phyloP scores from a whole-genome alignment of 2,888 invertebrate genomes.

The Syritta pipiens region DNA sequence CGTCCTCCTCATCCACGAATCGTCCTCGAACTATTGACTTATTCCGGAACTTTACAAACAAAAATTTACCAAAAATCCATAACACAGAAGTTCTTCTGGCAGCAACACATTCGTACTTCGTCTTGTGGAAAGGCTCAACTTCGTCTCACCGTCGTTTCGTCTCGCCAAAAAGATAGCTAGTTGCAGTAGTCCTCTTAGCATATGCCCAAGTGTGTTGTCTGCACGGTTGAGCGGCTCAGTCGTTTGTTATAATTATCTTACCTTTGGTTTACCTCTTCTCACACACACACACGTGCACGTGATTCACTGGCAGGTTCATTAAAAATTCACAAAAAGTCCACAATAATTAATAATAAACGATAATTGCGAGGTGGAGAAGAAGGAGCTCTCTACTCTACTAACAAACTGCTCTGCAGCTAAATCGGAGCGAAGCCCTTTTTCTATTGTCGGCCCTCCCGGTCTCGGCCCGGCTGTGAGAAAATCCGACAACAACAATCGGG shows the following conservation, averaged over 20 bases:
- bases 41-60: too few relatives aligned
- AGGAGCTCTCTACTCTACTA: slow-evolving; percentile 23
- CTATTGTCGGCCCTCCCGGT: too few relatives aligned
- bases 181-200: slow-evolving; percentile 50
- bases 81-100: too few relatives aligned
- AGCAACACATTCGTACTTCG: too few relatives aligned
- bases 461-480: too few relatives aligned
- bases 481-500: slow-evolving; percentile 19
- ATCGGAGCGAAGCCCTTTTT: neutral
- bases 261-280: slow-evolving; percentile 30
- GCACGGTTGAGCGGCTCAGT: slow-evolving; percentile 58
- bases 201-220: slow-evolving; percentile 39
- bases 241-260: slow-evolving; percentile 67
- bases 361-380: slow-evolving; percentile 64
- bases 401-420: slow-evolving; percentile 46
- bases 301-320: slow-evolving; percentile 65
- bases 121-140: neutral
- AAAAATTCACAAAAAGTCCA: slow-evolving; percentile 68
- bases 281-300: slow-evolving; percentile 45
- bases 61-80: too few relatives aligned
- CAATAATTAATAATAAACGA: slow-evolving; percentile 69
- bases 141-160: neutral
- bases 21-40: too few relatives aligned
- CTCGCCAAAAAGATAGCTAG: neutral
- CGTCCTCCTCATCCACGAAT: too few relatives aligned